These are phyloP conservation scores for Rhorus exstirpatorius DNA, from an alignment of 2,888 invertebrate genomes.

Conservation along the genomic window DNA sequence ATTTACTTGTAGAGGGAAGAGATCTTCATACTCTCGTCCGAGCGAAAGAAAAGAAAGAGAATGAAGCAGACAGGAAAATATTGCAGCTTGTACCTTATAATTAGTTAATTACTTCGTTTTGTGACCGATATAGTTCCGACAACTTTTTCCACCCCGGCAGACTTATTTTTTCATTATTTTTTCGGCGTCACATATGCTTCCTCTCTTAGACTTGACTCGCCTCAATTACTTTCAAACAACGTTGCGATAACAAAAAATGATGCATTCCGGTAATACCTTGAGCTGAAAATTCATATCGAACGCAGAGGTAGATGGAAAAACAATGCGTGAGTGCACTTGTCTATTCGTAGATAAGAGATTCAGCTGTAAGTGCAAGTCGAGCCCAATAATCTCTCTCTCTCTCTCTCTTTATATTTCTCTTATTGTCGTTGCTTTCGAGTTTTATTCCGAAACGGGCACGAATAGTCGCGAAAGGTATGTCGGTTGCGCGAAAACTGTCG, in stretches of 20 bases:
- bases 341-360: conserved; percentile 43
- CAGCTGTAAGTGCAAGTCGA: conserved; percentile 36
- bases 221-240: conserved; percentile 3
- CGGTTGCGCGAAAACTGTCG: conserved; percentile 45
- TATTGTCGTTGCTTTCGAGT: conserved; percentile 43
- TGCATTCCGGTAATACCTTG: conserved; percentile 3
- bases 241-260: conserved; percentile 21
- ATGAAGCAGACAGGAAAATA: conserved; percentile 14
- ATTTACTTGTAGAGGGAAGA: background rate
- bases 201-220: background rate
- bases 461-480: conserved; percentile 36
- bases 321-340: conserved; percentile 44
- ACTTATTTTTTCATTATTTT: conserved; percentile 4
- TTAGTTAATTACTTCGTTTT: conserved; percentile 72
- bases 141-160: conserved; percentile 9
- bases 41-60: conserved; percentile 6
- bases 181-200: background rate
- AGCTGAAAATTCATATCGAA: conserved; percentile 54
- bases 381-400: conserved; percentile 23
- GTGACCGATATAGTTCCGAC: background rate
- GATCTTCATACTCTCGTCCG: conserved; percentile 5
- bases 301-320: conserved; percentile 6
- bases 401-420: conserved; percentile 35
- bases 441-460: conserved; percentile 47
- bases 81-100: conserved; percentile 62